Base-by-base conservation (phyloP, 2,113 vertebrate genomes). In the Bos javanicus region DNA sequence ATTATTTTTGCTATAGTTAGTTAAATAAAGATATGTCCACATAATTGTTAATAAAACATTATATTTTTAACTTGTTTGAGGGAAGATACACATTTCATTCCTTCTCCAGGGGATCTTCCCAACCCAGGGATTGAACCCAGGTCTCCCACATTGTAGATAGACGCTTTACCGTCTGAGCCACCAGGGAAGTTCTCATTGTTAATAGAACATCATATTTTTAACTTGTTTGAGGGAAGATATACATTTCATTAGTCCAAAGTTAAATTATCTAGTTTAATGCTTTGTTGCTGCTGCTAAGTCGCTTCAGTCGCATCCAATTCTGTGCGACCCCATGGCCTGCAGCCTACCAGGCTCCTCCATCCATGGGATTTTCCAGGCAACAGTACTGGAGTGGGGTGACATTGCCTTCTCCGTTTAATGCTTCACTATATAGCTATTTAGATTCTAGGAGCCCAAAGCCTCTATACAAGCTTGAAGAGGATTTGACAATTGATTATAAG, bases 211-310 rank as follows among this genome's bases (percentile, higher is more conserved):
- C 64, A 81, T 64, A 86, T 67, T 95, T 81, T 97, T 87, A 54
- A 85, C 46, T 74, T 97, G 23, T 90, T 96, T 94, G 86, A 98
- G 52, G 74, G 98, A 97, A 83, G 83, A 54, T 33, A 95, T 87
- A 94, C 92, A 96, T 98, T 98, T 98, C 95, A 54, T 96, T 96
- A 94, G 98, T 96, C 90, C 81, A 85, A 97, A 97, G 48, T 98
- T 95, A 97, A 97, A 89, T 90, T 95, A 26, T 98, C 98, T 98
- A 76, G 86, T 33, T 95, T 96, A 85, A 82, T 46, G n/a, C 67
- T 97, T 46, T 46, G 43, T 1, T 46, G 43, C 43, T 46, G 43
- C 43, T 46, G 43, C 43, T 46, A 46, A 46, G 43, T 46, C 43
- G 1, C 43, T 46, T 46, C 43, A 46, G 43, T 46, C 43, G 43